phyloP scores from a whole-genome alignment of 1,140 invertebrate species.

The Lasaia peninsularis region DNA sequence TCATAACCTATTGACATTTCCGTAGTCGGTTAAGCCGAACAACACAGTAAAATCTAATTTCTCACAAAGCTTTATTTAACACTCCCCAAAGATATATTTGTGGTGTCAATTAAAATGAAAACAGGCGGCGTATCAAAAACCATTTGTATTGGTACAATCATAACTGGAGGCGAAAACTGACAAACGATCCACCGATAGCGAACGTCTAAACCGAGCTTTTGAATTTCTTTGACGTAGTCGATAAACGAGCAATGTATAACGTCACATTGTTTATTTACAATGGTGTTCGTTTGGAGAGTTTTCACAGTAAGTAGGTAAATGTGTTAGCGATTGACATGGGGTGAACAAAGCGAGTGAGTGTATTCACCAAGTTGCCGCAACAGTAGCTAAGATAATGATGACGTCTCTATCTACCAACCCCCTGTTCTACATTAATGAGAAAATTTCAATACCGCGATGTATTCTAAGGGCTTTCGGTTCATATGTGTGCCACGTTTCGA shows the following conservation, averaged over 20 bases:
- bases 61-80: neutral
- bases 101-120: constrained; percentile 63
- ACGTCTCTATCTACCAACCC: constrained; percentile 44
- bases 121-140: constrained; percentile 51
- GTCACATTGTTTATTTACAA: constrained; percentile 42
- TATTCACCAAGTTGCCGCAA: constrained; percentile 51
- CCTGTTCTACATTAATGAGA: constrained; percentile 13
- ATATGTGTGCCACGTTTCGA: neutral
- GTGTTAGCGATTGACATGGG: constrained; percentile 74
- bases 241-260: constrained; percentile 49
- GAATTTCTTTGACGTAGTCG: constrained; percentile 70
- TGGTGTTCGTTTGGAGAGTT: constrained; percentile 68
- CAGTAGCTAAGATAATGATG: constrained; percentile 61
- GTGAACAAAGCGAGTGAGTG: constrained; percentile 47
- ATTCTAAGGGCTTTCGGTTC: neutral
- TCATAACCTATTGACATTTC: neutral
- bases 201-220: constrained; percentile 67
- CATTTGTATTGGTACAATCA: constrained; percentile 66
- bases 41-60: neutral
- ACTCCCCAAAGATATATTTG: constrained; percentile 24
- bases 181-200: constrained; percentile 60
- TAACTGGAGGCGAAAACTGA: constrained; percentile 53
- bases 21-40: neutral
- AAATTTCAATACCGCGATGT: constrained; percentile 6
- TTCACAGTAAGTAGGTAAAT: constrained; percentile 72